Conservation (phyloP, 2,113 vertebrate genomes). For the Pteruthius melanotis region DNA sequence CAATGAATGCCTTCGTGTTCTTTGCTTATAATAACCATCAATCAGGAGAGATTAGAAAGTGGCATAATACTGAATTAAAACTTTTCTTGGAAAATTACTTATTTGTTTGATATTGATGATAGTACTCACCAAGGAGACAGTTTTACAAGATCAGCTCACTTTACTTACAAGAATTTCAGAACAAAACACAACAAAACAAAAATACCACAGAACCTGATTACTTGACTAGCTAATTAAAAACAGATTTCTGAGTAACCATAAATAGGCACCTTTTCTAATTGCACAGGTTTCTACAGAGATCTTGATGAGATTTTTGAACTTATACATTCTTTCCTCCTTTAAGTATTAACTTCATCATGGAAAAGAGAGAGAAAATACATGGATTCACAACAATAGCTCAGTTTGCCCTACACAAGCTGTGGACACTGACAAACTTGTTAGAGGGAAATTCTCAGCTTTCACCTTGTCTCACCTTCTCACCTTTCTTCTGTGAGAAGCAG, state of each 20-base stretch:
- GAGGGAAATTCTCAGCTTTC: too few relatives aligned
- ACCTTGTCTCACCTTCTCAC: too few relatives aligned
- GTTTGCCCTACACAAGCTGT: not conserved
- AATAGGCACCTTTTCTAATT: not conserved
- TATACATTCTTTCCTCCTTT: not conserved
- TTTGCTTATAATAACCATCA: not conserved
- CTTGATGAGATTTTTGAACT: not conserved
- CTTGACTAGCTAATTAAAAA: not conserved
- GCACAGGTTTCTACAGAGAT: not conserved
- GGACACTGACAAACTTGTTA: too few relatives aligned
- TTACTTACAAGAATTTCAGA: not conserved
- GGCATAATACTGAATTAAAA: not conserved
- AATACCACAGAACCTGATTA: not conserved
- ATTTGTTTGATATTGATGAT: not conserved
- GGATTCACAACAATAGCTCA: not conserved
- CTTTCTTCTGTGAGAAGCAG: too few relatives aligned
- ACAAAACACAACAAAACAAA: not conserved
- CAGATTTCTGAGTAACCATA: not conserved
- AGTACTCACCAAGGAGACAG: not conserved
- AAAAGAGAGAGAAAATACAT: not conserved
- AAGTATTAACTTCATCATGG: not conserved
- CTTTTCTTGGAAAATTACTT: not conserved
- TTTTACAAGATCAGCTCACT: not conserved
- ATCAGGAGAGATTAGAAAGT: not conserved
- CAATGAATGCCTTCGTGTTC: not conserved